Base-by-base conservation (phyloP, 1,140 invertebrate species). In the Drosophila bocqueti region DNA sequence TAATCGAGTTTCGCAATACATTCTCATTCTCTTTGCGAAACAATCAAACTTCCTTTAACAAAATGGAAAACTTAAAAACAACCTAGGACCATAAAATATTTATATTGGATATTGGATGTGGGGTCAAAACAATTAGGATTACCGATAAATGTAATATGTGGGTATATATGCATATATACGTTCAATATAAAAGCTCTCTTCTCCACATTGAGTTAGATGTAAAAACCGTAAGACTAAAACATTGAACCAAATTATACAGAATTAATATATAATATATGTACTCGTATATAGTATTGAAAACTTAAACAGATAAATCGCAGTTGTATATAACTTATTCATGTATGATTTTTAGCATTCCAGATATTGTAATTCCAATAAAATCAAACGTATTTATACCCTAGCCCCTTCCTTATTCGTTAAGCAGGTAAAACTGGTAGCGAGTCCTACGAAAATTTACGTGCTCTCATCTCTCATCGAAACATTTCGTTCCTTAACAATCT, bases 351-450 rank as follows among this genome's bases (percentile, higher is more conserved):
- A 64, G 49, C 63, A 55, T 77, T 67, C 18, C 57, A 52, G 42
- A 76, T 47, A 40, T 45, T 52, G 18, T 75, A 52, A 50, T 72
- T 65, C 59, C 73, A 80, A 76, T 45, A 62, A 72, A 79, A 79
- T 73, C 61, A 62, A 65, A 29, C 68, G 34, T 13, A 65, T 65
- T 62, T 24, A 62, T 65, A 73, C 68, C 52, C 52, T 10, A 36
- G 3, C 26, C 52, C 52, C 34, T 36, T 54, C 40, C 83, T 85
- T 89, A 89, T 57, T 55, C 67, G 49, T 58, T 91, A 81, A 79
- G 68, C 89, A 91, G 89, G 89, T 91, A 91, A 89, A 91, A 81
- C 90, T 91, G 84, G 89, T 91, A 91, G 89, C 89, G 77, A 74
- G 54, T 69, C 74, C 64, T 77, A 80, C 73, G 69, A 61, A 61